Percentiles rank a stretch among this genome's conserved stretches.
Evolutionary conservation across 1,140 invertebrate species (phyloP).

Genomic region (Microplitis mediator): DNA sequence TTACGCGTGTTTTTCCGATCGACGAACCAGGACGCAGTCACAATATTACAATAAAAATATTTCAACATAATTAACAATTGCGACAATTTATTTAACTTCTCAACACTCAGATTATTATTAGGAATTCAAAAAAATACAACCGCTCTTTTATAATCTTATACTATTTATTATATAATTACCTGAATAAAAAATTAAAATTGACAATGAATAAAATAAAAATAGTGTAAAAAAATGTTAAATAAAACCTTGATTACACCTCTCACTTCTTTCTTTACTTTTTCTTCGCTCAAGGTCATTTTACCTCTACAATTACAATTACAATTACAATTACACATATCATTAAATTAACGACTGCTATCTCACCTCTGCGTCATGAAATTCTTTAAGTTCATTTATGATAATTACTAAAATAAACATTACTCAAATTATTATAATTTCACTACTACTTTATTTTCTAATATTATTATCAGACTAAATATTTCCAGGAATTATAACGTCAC

Average conservation of each 20-base stretch:
- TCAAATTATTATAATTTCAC: too few species aligned
- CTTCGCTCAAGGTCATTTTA: conserved; percentile 8
- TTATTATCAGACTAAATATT: too few species aligned
- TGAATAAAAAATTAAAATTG: background rate
- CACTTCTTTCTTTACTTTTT: conserved; percentile 14
- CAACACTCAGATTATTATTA: conserved; percentile 9
- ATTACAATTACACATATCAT: too few species aligned
- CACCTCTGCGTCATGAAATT: too few species aligned
- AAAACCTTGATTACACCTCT: background rate
- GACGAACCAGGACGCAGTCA: conserved; percentile 48
- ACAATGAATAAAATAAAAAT: background rate
- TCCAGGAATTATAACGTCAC: too few species aligned
- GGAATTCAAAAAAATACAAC: background rate
- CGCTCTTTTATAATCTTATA: background rate
- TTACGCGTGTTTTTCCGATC: conserved; percentile 31
- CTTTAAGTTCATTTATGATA: too few species aligned
- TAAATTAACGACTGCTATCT: too few species aligned
- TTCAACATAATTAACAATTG: conserved; percentile 17
- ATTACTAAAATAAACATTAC: too few species aligned
- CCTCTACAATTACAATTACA: background rate
- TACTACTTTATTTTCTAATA: too few species aligned
- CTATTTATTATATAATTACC: too few species aligned
- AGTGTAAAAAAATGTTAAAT: background rate
- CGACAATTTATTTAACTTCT: conserved; percentile 26
- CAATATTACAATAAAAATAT: conserved; percentile 19